Evolutionary conservation across 2,888 invertebrate genomes (phyloP).

Genomic region (Pterostichus niger): DNA sequence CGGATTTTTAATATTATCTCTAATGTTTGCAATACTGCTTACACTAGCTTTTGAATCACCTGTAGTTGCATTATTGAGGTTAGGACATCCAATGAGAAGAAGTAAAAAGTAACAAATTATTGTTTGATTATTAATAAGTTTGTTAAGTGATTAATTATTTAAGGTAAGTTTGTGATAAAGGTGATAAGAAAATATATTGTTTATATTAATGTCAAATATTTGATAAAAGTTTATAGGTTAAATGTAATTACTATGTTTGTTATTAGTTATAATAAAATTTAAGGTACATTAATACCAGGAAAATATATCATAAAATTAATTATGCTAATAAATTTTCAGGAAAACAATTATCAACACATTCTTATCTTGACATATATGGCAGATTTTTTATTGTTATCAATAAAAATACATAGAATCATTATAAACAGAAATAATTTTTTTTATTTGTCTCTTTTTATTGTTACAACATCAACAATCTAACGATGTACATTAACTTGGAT

Average conservation of each 20-base stretch:
- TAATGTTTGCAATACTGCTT: constrained; percentile 77
- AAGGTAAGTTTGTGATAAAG: no score
- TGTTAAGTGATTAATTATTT: not conserved
- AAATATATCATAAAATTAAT: not conserved
- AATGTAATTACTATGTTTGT: no score
- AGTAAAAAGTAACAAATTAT: constrained; percentile 71
- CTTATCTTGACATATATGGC: not conserved
- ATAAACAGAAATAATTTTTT: constrained; percentile 68
- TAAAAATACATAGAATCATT: constrained; percentile 64
- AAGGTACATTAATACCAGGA: no score
- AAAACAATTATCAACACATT: not conserved
- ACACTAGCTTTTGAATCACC: constrained; percentile 82
- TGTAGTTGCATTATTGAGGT: constrained; percentile 79
- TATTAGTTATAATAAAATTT: not conserved
- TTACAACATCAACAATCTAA: constrained; percentile 64
- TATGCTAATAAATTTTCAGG: constrained; percentile 2
- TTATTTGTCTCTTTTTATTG: constrained; percentile 68
- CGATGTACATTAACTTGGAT: constrained; percentile 63
- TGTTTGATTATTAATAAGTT: constrained; percentile 1
- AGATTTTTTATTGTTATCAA: not conserved
- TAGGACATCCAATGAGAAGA: constrained; percentile 75
- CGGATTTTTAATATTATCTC: constrained; percentile 77
- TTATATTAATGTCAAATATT: not conserved
- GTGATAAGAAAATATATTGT: not conserved
- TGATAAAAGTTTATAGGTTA: no score